These are phyloP conservation scores for Origma solitaria DNA, from an alignment of 2,113 vertebrate genomes.

Conservation along the genomic window DNA sequence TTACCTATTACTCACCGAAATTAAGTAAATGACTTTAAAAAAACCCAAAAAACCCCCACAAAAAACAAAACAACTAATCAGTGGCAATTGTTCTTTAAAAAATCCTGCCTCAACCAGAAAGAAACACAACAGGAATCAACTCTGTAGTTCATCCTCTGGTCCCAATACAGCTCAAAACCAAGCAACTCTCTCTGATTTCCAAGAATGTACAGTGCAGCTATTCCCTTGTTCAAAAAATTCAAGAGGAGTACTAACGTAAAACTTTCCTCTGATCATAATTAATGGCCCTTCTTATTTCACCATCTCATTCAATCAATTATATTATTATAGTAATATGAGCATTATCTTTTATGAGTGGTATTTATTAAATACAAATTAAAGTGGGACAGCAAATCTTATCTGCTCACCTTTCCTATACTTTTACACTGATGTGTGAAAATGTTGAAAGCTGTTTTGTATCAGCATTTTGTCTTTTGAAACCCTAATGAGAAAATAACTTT, in stretches of 20 bases:
- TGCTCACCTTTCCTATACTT: not conserved
- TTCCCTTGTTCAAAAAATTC: not conserved
- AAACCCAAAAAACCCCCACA: not conserved
- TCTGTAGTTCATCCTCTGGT: not conserved
- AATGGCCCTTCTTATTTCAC: constrained; percentile 4
- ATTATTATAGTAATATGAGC: constrained; percentile 4
- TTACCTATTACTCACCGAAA: not conserved
- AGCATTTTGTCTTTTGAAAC: not conserved
- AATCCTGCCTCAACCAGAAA: not conserved
- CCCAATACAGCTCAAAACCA: not conserved
- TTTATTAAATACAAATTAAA: constrained; percentile 48
- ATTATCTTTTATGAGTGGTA: constrained; percentile 10
- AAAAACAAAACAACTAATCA: not conserved
- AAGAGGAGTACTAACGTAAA: not conserved
- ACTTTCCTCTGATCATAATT: not conserved
- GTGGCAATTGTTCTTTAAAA: not conserved
- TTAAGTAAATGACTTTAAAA: not conserved
- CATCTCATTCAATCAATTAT: constrained; percentile 17
- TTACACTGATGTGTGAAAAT: not conserved
- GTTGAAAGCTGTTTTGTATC: not conserved
- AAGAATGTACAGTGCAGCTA: not conserved
- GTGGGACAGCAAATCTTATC: not conserved
- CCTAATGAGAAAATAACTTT: not conserved
- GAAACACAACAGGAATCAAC: not conserved
- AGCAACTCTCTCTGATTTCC: not conserved